phyloP scores from a whole-genome alignment of 2,888 invertebrate species.

The Ypsolopha scabrella region DNA sequence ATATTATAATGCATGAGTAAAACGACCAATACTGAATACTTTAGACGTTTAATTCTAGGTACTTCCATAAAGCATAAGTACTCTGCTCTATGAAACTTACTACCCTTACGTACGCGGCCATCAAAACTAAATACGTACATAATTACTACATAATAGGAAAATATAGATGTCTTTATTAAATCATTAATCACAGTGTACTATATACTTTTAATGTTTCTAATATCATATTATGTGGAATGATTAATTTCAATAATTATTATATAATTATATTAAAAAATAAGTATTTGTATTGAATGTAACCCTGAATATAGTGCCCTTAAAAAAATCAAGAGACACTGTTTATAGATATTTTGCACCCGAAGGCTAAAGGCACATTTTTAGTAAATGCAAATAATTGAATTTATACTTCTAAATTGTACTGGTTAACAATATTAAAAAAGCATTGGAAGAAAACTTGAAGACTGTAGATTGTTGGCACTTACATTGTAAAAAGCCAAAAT shows the following conservation, averaged over 20 bases:
- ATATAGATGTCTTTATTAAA: slow-evolving; percentile 33
- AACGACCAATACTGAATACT: slow-evolving; percentile 7
- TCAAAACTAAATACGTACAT: slow-evolving; percentile 22
- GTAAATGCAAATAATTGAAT: not conserved
- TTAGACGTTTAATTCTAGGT: slow-evolving; percentile 39
- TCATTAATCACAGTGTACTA: slow-evolving; percentile 52
- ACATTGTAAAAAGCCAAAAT: not conserved
- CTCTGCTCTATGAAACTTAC: slow-evolving; percentile 54
- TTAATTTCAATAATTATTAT: slow-evolving; percentile 20
- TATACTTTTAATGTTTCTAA: slow-evolving; percentile 18
- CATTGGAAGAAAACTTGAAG: not conserved
- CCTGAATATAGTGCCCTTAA: not conserved
- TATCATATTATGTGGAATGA: slow-evolving; percentile 52
- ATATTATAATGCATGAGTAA: too few species aligned
- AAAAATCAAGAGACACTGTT: too few species aligned
- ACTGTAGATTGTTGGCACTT: not conserved
- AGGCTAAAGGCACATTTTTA: slow-evolving; percentile 2
- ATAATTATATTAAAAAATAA: slow-evolving; percentile 6
- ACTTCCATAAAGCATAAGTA: slow-evolving; percentile 44
- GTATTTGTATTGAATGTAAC: not conserved
- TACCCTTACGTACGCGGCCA: not conserved
- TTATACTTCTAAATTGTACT: not conserved
- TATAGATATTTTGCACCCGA: not conserved
- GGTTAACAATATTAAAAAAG: not conserved
- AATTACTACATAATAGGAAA: slow-evolving; percentile 23